Evolutionary conservation across 2,888 invertebrate genomes (phyloP), one percentile per base, ranked within the genome.

Genomic region (Lepidocyrtoides sp.): DNA sequence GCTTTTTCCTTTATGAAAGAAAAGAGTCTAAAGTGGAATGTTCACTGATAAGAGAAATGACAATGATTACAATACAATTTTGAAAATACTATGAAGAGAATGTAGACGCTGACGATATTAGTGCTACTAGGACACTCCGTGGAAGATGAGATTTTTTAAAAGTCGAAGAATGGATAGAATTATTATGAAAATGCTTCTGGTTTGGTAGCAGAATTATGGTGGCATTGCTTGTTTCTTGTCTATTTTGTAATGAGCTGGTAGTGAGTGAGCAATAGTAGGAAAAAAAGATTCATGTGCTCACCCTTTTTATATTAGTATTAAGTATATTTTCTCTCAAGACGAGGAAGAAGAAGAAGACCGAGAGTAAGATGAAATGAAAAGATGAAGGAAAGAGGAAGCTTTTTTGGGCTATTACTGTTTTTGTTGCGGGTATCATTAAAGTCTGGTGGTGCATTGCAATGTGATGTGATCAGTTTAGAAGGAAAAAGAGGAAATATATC

Each of bases 371-470:
- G 82, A 82, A 60, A 82, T 82, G 82, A 82, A 44, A 82, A 60
- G 54, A 79, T 79, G 79, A 57, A 79, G 29, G 54, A 54, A 23
- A 60, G 82, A 82, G 60, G 82, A 82, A 82, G 82, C 79, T 79
- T 54, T 79, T 26, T 79, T 79, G 79, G 79, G 54, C 54, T 79
- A 79, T 79, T 79, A 79, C 79, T 79, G 54, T 79, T 79, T 66
- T 79, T 79, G 79, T 79, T 79, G 79, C 79, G 23, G 79, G 79
- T 79, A 79, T 79, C 79, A 79, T 79, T 79, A 79, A 51, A 51
- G 79, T n/a, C n/a, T n/a, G 54, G 54, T 79, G 51, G 51, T 44
- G 72, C 72, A 72, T 20, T 44, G 79, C 51, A 54, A 54, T 51
- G 54, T 51, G 54, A 54, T 54, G 51, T 29, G 79, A 51, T 77